Conservation (phyloP, 2,888 invertebrate genomes). For the Agonopterix arenella region DNA sequence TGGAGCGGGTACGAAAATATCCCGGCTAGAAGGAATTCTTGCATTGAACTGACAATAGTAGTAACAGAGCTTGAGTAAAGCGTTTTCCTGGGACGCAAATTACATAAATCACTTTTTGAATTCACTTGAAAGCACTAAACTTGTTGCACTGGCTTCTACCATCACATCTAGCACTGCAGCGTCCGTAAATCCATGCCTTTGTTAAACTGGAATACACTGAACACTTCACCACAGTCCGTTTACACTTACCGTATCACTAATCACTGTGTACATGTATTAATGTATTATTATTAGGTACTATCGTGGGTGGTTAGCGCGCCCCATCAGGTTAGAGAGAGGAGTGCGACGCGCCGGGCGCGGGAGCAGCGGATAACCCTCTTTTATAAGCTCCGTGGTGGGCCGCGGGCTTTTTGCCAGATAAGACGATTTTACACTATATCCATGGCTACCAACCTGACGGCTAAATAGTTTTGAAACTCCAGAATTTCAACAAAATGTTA, state of each 20-base stretch:
- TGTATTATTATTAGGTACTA: slow-evolving; percentile 56
- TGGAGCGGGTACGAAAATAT: too few relatives aligned
- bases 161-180: slow-evolving; percentile 14
- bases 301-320: slow-evolving; percentile 69
- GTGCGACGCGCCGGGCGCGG: slow-evolving; percentile 69
- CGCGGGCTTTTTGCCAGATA: slow-evolving; percentile 54
- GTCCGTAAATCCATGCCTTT: slow-evolving; percentile 13
- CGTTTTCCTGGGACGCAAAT: too few relatives aligned
- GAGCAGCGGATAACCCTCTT: slow-evolving; percentile 58
- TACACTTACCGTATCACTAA: slow-evolving; percentile 72
- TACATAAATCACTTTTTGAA: too few relatives aligned
- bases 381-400: slow-evolving; percentile 70
- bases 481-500: too few relatives aligned
- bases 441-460: neutral
- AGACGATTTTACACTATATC: slow-evolving; percentile 1
- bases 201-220: slow-evolving; percentile 46
- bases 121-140: too few relatives aligned
- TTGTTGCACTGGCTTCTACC: too few relatives aligned
- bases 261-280: slow-evolving; percentile 45
- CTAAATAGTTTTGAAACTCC: too few relatives aligned
- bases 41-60: too few relatives aligned
- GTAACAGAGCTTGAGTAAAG: too few relatives aligned
- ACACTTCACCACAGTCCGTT: slow-evolving; percentile 63
- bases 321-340: slow-evolving; percentile 69
- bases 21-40: too few relatives aligned